These are phyloP conservation scores for Mactromeris polynyma DNA, from an alignment of 2,888 invertebrate species.

Conservation along the genomic window DNA sequence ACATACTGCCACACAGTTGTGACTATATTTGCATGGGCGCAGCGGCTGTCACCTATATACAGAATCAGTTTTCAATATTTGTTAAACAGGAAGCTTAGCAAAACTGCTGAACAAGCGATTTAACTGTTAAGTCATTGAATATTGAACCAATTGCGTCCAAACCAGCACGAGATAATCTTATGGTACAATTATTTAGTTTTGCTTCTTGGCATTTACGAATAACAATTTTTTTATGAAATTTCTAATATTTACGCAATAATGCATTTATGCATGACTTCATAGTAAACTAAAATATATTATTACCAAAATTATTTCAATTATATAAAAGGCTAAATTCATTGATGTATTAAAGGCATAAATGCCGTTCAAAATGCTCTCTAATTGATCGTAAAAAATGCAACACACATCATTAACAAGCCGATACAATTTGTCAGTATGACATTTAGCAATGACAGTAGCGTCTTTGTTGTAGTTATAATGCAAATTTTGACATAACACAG, in stretches of 20 bases:
- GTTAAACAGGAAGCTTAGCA: neutral
- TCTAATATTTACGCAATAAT: too few relatives aligned
- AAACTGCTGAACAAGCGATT: neutral
- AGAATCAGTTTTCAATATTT: neutral
- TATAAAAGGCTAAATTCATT: neutral
- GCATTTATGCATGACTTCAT: too few relatives aligned
- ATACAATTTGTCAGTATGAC: neutral
- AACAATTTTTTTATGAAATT: too few relatives aligned
- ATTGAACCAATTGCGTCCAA: too few relatives aligned
- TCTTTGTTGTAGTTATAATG: neutral
- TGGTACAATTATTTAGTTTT: too few relatives aligned
- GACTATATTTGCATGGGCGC: neutral
- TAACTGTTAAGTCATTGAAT: neutral
- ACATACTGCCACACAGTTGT: neutral
- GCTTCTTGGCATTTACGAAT: too few relatives aligned
- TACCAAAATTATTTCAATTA: neutral
- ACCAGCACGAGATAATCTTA: too few relatives aligned
- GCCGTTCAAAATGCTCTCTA: neutral
- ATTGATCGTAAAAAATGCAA: slow-evolving; percentile 7
- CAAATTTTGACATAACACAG: neutral
- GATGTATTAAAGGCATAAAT: neutral
- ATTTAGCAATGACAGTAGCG: neutral
- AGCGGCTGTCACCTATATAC: neutral
- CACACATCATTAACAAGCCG: neutral
- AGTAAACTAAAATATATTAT: too few relatives aligned